Base-by-base conservation (phyloP, 2,113 vertebrate species). In the Carollia perspicillata region DNA sequence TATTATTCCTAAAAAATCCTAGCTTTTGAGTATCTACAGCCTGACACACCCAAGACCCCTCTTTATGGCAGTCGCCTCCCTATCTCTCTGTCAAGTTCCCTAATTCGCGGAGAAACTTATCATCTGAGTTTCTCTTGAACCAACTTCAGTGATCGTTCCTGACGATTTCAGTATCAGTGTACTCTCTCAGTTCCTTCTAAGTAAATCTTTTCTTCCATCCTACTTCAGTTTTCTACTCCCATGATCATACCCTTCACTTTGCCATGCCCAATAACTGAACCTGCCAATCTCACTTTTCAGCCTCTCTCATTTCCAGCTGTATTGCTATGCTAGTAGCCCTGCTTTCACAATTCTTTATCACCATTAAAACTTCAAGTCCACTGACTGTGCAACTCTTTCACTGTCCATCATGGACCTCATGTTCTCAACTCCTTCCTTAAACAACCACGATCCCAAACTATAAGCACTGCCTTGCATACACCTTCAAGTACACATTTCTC, bases 321-420 rank as follows among this genome's bases (percentile, higher is more conserved):
- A 44, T 37, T 63, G 81, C 10, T 18, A 68, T 30, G 11, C 69
- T 40, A 74, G 77, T 26, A 22, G 74, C 33, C 23, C n/a, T 90
- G 63, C 55, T 95, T 91, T 86, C 35, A 44, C 28, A 63, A 63
- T 85, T 81, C 89, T 94, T 75, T 40, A 69, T 83, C 42, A 74
- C 26, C 51, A 72, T 55, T 28, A 81, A 89, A 89, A 78, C 13
- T 30, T 89, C 40, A 44, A 77, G 44, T 20, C 30, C 37, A 69
- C 2, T 69, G 33, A 44, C 10, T 37, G 5, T 42, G 63, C 7
- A 5, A 28, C 2, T 72, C 33, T 72, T 66, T 74, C 84, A 66
- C 44, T 95, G 49, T 42, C n/a, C 11, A 83, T 63, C 13, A 79
- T 3, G 3, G 63, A 33, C 51, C 0, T 75, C 20, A 47, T 26